A percentile compares a stretch with the other conserved stretches of the same genome.
Evolutionary conservation across 2,888 invertebrate genomes (phyloP).

Genomic region (Epiblema foenella): DNA sequence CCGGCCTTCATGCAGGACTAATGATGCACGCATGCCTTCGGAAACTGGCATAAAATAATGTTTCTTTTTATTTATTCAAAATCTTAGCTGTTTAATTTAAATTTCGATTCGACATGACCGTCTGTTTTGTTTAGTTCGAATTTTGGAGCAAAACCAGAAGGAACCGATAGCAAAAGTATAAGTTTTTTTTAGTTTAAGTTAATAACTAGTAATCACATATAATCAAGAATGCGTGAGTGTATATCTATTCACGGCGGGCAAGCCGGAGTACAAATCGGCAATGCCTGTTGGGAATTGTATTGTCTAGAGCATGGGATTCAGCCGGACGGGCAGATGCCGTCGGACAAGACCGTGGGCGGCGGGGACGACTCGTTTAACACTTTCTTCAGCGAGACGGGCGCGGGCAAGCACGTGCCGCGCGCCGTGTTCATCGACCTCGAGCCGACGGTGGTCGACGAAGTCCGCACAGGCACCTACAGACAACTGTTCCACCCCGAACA

Average conservation of each 20-base stretch:
- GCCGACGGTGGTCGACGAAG: conserved; percentile 97
- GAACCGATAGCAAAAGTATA: conserved; percentile 48
- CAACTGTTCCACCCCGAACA: conserved; percentile 98
- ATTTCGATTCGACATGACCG: conserved; percentile 1
- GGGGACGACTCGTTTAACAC: conserved; percentile 98
- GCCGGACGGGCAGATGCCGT: conserved; percentile 94
- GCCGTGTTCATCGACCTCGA: conserved; percentile 98
- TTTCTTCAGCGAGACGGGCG: conserved; percentile 96
- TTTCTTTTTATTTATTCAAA: conserved; percentile 19
- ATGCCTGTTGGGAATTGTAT: conserved; percentile 94
- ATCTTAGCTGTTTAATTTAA: conserved; percentile 29
- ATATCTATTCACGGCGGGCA: conserved; percentile 80
- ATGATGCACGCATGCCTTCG: neutral
- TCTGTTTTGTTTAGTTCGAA: conserved; percentile 50
- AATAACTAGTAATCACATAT: conserved; percentile 60
- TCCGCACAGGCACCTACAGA: conserved; percentile 96
- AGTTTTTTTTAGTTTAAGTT: conserved; percentile 57
- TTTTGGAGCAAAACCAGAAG: conserved; percentile 54
- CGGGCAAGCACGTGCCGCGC: conserved; percentile 97
- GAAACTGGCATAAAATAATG: conserved; percentile 23
- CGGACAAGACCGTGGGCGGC: conserved; percentile 91
- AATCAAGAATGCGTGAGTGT: conserved; percentile 76
- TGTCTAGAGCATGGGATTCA: conserved; percentile 93
- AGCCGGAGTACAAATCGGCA: conserved; percentile 93
- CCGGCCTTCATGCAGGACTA: neutral